Evolutionary conservation across 2,797 vertebrate genomes (phyloP).

Genomic region (Mus spretus): DNA sequence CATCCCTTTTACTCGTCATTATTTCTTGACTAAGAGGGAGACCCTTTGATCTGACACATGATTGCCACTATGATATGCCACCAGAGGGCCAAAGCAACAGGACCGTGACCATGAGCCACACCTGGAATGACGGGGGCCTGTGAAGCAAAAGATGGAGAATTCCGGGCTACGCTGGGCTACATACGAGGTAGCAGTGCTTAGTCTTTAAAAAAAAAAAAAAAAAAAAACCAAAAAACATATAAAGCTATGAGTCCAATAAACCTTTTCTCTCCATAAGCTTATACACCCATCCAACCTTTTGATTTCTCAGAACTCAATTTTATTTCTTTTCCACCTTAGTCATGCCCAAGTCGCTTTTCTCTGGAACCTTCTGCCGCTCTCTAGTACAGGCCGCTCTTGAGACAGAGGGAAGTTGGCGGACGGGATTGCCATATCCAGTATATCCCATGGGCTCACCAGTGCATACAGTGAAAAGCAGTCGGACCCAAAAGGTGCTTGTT

Average conservation of each 20-base stretch:
- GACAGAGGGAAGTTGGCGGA: neutral
- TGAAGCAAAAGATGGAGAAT: neutral
- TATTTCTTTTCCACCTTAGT: neutral
- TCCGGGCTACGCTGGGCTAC: neutral
- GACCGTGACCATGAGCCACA: too few species aligned
- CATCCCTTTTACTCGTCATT: neutral
- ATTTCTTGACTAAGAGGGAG: neutral
- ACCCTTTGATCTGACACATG: neutral
- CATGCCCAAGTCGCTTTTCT: neutral
- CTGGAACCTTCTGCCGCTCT: slow-evolving; percentile 49
- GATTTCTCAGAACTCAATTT: slow-evolving; percentile 61
- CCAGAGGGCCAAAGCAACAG: neutral
- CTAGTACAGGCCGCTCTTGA: neutral
- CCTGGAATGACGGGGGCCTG: neutral
- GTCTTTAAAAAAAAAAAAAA: neutral
- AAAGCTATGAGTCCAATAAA: neutral
- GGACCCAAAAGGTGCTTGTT: slow-evolving; percentile 27
- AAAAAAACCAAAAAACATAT: neutral
- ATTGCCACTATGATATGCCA: neutral
- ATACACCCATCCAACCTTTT: neutral
- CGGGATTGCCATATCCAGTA: accelerated
- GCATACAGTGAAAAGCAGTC: neutral
- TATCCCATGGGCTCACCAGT: neutral
- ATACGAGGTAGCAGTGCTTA: neutral
- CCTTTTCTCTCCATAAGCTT: neutral